A percentile compares a stretch with the other conserved stretches of the same genome.
These are phyloP conservation scores for Cosmia trapezina DNA, from an alignment of 2,888 invertebrate genomes.

Conservation along the genomic window DNA sequence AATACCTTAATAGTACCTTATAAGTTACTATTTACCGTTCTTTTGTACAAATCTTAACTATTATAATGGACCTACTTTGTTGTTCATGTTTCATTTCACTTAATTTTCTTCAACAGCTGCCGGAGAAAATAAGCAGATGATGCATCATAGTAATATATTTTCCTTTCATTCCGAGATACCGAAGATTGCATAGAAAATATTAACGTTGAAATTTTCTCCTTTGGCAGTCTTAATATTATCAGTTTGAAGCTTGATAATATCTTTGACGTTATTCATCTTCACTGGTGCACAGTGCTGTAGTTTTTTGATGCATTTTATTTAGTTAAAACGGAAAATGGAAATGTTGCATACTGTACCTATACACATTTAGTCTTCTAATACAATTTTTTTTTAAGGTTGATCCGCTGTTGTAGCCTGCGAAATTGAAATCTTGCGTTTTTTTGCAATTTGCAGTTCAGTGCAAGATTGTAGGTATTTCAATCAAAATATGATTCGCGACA, in stretches of 20 bases:
- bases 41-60: constrained; percentile 16
- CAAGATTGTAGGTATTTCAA: too few species aligned
- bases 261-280: constrained; percentile 44
- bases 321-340: constrained; percentile 2
- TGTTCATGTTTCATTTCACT: constrained; percentile 27
- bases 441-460: too few species aligned
- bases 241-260: constrained; percentile 51
- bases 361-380: background rate
- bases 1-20: too few species aligned
- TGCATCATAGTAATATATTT: constrained; percentile 60
- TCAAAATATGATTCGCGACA: too few species aligned
- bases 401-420: too few species aligned
- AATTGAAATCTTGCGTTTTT: too few species aligned
- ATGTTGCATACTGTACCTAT: background rate
- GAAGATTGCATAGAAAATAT: constrained; percentile 49
- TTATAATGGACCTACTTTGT: constrained; percentile 3
- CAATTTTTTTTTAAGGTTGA: background rate
- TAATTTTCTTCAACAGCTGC: constrained; percentile 43
- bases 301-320: background rate
- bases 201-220: constrained; percentile 47
- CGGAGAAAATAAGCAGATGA: constrained; percentile 42
- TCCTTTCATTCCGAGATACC: constrained; percentile 40
- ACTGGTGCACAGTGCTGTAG: constrained; percentile 10
- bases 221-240: constrained; percentile 48
- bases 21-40: too few species aligned